Evolutionary conservation across 2,797 vertebrate species (phyloP).

Genomic region (Chloroceryle amazona): DNA sequence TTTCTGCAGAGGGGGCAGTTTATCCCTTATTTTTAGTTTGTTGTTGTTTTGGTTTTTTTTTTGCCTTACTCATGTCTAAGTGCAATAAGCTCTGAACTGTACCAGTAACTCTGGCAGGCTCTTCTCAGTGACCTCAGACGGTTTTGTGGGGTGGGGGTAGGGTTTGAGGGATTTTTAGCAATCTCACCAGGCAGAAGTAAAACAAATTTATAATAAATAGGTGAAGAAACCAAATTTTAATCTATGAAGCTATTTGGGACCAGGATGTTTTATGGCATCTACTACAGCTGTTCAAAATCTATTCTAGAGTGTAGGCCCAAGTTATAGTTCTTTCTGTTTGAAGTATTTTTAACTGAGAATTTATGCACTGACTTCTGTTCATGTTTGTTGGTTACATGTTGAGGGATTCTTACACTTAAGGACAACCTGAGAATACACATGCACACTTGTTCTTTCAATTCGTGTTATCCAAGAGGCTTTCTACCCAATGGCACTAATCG

Average conservation of each 20-base stretch:
- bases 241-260: conserved; percentile 59
- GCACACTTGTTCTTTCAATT: conserved; percentile 59
- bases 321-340: background rate
- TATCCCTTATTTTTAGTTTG: conserved; percentile 67
- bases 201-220: conserved; percentile 30
- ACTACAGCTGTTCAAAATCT: conserved; percentile 33
- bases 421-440: conserved; percentile 27
- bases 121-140: conserved; percentile 57
- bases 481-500: conserved; percentile 52
- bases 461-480: conserved; percentile 70
- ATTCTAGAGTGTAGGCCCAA: conserved; percentile 22
- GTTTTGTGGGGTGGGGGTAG: conserved; percentile 43
- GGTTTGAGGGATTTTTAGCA: conserved; percentile 51
- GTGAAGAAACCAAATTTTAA: conserved; percentile 49
- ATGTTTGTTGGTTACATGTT: background rate
- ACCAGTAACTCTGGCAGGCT: conserved; percentile 65
- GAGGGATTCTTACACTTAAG: conserved; percentile 69
- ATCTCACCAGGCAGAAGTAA: conserved; percentile 17
- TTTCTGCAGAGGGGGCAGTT: conserved; percentile 58
- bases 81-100: conserved; percentile 82
- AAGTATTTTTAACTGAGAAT: conserved; percentile 55
- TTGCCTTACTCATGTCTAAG: conserved; percentile 84
- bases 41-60: conserved; percentile 23
- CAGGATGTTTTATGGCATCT: conserved; percentile 33
- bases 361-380: conserved; percentile 57